Base-by-base conservation (phyloP, 2,888 invertebrate genomes). In the Rhimphoctona megacephalus region DNA sequence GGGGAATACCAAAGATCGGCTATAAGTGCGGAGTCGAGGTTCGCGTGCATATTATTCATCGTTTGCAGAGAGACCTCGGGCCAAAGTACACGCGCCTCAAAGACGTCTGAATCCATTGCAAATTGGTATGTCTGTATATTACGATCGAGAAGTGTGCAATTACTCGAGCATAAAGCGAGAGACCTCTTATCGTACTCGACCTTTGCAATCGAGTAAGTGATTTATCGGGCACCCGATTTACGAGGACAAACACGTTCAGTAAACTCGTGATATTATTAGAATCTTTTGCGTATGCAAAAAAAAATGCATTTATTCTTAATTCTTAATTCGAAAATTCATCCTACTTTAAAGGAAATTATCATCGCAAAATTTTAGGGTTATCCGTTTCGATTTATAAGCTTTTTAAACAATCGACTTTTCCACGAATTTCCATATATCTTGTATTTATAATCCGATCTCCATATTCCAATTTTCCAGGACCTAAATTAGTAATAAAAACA, bases 161-260 rank as follows among this genome's bases (percentile, higher is more conserved):
- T 86, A 86, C 74, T 70, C 70, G 70, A 69, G 72, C 81, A 83
- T 83, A 83, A 86, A 86, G 67, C 76, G 33, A 30, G 43, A 61
- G 25, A 66, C 80, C 79, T 74, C 70, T 81, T 84, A 46, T 78
- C 78, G 74, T 76, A 78, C 70, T 81, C 82, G 73, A 84, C 79
- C 67, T 79, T 83, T 79, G 54, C 67, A 57, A 83, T 79, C 72
- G 52, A 72, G 33, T 57, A 52, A 36, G 64, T 80, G 67, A 66
- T 72, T 72, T 70, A 70, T 46, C 70, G 36, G 61, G n/a, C 11
- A 83, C 30, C 49, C 57, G 76, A 76, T 70, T 30, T 66, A 72
- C 64, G 33, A 73, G 82, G 77, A 72, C 81, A 81, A 74, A 73
- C 69, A 73, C 64, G 70, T 74, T 81, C 52, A 72, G 54, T 30